phyloP scores from a whole-genome alignment of 2,113 vertebrate species.

The Cinclus cinclus region DNA sequence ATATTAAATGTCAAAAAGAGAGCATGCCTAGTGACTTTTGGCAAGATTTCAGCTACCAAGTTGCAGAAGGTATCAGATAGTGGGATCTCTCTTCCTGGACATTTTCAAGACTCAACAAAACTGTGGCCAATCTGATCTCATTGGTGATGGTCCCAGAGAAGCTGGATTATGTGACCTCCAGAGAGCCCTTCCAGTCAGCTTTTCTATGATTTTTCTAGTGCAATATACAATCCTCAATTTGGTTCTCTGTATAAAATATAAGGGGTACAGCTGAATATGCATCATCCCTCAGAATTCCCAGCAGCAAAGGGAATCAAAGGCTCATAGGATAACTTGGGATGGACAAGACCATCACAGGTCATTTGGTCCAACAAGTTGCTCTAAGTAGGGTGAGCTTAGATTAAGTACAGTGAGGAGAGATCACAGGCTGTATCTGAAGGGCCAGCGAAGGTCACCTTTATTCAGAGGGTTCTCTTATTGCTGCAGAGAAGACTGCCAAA shows the following conservation, averaged over 20 bases:
- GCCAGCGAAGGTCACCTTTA: background rate
- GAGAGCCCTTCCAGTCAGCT: background rate
- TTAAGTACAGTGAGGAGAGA: background rate
- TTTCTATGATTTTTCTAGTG: background rate
- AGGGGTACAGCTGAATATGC: background rate
- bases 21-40: background rate
- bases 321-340: background rate
- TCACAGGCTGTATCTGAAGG: background rate
- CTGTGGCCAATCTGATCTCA: rapidly evolving
- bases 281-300: background rate
- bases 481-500: background rate
- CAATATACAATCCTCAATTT: background rate
- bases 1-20: background rate
- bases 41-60: background rate
- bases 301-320: background rate
- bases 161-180: background rate
- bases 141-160: background rate
- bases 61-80: background rate
- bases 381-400: background rate
- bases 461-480: background rate
- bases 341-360: background rate
- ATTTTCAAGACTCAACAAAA: background rate
- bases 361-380: background rate
- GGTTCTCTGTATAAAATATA: background rate
- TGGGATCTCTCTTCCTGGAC: background rate